Conservation (phyloP, 2,113 vertebrate species). For the Syngnathus scovelli region DNA sequence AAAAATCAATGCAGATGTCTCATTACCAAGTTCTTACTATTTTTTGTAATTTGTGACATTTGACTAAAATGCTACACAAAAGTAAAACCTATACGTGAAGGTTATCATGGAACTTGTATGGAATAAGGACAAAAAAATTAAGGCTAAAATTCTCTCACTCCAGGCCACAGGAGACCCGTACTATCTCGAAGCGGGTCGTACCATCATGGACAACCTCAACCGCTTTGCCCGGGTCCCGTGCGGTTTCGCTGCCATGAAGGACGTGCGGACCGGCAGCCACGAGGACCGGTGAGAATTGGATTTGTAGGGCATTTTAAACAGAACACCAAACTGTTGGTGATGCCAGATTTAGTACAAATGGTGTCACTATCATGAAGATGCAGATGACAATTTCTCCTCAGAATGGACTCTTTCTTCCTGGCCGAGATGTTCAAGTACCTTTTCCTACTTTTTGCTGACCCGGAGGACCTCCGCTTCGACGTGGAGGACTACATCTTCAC, state of each 20-base stretch:
- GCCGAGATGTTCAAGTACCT: conserved; percentile 99
- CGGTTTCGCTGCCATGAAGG: conserved; percentile 97
- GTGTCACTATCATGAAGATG: background rate
- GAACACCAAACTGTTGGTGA: background rate
- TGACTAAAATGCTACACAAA: background rate
- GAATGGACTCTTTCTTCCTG: conserved; percentile 98
- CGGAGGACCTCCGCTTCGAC: conserved; percentile 87
- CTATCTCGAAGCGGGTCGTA: conserved; percentile 94
- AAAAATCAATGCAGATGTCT: background rate
- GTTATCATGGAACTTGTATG: too few relatives aligned
- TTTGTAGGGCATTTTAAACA: background rate
- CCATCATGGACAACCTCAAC: conserved; percentile 95
- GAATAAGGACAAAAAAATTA: background rate
- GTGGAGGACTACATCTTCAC: conserved; percentile 98
- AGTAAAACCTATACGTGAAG: background rate
- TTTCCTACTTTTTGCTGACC: conserved; percentile 90
- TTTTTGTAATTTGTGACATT: background rate
- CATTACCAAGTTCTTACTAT: background rate
- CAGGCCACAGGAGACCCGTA: conserved; percentile 96
- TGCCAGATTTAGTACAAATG: too few relatives aligned
- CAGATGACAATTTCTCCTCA: conserved; percentile 35
- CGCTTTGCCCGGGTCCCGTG: conserved; percentile 95
- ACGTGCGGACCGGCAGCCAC: conserved; percentile 95
- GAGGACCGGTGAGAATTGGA: conserved; percentile 84
- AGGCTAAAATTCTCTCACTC: background rate